phyloP scores from a whole-genome alignment of 2,888 invertebrate genomes.

The Choreutis nemorana region DNA sequence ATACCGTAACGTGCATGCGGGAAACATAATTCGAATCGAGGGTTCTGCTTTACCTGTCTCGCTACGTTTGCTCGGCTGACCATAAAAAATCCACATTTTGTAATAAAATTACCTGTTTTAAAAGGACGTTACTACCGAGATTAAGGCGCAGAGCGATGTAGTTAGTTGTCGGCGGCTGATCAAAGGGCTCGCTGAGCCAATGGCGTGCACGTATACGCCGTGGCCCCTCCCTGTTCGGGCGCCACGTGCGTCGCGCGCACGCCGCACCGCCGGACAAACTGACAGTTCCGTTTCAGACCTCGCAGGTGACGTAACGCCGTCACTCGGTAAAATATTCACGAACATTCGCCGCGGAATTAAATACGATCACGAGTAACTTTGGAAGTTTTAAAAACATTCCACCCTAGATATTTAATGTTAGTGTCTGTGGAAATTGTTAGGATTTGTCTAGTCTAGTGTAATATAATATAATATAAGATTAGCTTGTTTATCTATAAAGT shows the following conservation, averaged over 20 bases:
- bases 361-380: too few relatives aligned
- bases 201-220: slow-evolving; percentile 21
- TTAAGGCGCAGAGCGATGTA: slow-evolving; percentile 61
- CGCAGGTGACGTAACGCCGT: slow-evolving; percentile 10
- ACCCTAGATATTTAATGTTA: too few relatives aligned
- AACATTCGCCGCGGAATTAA: slow-evolving; percentile 18
- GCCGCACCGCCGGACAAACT: slow-evolving; percentile 23
- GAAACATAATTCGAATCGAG: slow-evolving; percentile 25
- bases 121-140: slow-evolving; percentile 64
- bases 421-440: too few relatives aligned
- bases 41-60: slow-evolving; percentile 25
- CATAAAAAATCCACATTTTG: slow-evolving; percentile 56
- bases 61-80: slow-evolving; percentile 42
- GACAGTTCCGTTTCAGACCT: slow-evolving; percentile 37
- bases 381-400: too few relatives aligned
- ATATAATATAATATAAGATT: too few relatives aligned
- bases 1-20: slow-evolving; percentile 25
- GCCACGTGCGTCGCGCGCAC: slow-evolving; percentile 63
- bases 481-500: too few relatives aligned
- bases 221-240: slow-evolving; percentile 36
- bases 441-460: too few relatives aligned
- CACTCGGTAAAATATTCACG: slow-evolving; percentile 15
- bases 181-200: slow-evolving; percentile 49
- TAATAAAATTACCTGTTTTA: slow-evolving; percentile 66
- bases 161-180: slow-evolving; percentile 61